Evolutionary conservation across 2,888 invertebrate genomes (phyloP), one percentile per base, ranked within the genome.

Genomic region (Agonopterix arenella): DNA sequence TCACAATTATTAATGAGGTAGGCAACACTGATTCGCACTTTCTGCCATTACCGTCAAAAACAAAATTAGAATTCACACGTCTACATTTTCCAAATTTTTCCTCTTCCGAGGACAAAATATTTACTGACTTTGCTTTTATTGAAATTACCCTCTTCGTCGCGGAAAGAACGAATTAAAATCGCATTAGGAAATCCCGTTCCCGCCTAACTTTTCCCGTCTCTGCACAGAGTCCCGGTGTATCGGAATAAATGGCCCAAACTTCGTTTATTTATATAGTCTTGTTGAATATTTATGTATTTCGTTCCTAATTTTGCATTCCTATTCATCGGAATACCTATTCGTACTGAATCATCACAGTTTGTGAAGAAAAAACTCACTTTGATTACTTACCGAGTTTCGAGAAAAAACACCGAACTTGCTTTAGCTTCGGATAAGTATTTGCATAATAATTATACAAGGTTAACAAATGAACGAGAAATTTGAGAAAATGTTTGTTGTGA

Each of bases 171-270:
- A 88, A 88, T 88, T 88, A 89, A 88, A 88, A 85, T 85, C 85
- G 80, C 88, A 89, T 89, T 88, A 88, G 84, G 84, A 81, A 86
- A 86, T 88, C 81, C 84, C 79, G 83, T 80, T 79, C 69, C 79
- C 81, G 77, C 75, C 83, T 76, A 84, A 85, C 84, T 88, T 89
- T 84, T 78, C 83, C 84, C 83, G 82, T 76, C 80, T 79, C 76
- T 73, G 80, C 79, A 68, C 81, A 68, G 74, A 79, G 78, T 78
- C 76, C 75, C 79, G 77, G 79, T 86, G 85, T 88, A 88, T 89
- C 84, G 83, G 81, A 84, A 86, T 85, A 86, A 89, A 89, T 86
- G 85, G 81, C 73, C 80, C 75, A 78, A 84, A 86, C 84, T 84
- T 83, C 75, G 79, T 84, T 85, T 88, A 85, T 86, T 88, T 86